Conservation (phyloP, 2,113 vertebrate species). For the Greenwoodochromis staneri region DNA sequence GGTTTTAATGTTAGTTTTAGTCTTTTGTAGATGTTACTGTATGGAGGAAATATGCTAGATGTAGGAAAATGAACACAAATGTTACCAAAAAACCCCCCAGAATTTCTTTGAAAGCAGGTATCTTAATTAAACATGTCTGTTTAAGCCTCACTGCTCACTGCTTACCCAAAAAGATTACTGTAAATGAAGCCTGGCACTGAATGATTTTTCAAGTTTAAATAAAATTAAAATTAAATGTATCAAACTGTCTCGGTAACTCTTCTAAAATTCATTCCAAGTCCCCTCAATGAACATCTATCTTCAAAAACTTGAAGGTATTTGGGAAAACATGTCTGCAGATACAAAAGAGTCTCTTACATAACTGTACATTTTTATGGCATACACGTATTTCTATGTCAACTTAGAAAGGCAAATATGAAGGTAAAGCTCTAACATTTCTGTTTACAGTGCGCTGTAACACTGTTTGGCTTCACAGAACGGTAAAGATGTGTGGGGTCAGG, state of each 20-base stretch:
- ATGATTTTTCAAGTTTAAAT: background rate
- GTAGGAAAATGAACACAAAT: background rate
- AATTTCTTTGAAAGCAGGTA: background rate
- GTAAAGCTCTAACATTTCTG: slow-evolving; percentile 7
- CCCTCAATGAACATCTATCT: background rate
- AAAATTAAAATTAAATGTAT: background rate
- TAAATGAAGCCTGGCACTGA: background rate
- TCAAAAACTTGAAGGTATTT: background rate
- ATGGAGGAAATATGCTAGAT: background rate
- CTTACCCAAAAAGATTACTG: background rate
- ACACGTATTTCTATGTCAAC: slow-evolving; percentile 7
- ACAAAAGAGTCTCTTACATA: background rate
- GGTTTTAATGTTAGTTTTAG: background rate
- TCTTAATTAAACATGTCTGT: background rate
- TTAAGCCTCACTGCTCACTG: background rate
- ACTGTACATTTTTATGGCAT: background rate
- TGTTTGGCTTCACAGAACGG: background rate
- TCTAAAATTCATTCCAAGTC: background rate
- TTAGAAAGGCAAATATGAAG: slow-evolving; percentile 34
- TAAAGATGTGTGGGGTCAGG: background rate
- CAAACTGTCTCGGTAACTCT: background rate
- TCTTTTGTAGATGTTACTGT: background rate
- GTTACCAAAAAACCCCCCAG: rapidly evolving
- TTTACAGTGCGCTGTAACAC: slow-evolving; percentile 32
- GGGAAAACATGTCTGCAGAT: background rate